These are phyloP conservation scores for Eurypyga helias DNA, from an alignment of 2,113 vertebrate genomes.

Conservation along the genomic window DNA sequence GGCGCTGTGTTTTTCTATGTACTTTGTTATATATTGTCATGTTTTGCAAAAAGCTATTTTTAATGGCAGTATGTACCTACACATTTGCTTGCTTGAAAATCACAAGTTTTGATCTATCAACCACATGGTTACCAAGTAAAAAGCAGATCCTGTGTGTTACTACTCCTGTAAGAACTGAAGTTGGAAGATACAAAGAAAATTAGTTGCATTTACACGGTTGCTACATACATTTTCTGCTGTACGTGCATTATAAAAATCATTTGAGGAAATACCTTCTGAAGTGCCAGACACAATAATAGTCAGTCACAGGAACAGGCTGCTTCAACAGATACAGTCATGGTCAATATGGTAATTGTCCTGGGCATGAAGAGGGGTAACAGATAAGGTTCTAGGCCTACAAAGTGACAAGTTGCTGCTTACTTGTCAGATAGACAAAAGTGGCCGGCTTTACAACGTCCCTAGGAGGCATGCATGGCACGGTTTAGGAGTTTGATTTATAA, in stretches of 20 bases:
- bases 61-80: neutral
- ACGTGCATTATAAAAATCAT: neutral
- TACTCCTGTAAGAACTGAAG: neutral
- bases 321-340: neutral
- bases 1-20: neutral
- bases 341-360: neutral
- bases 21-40: neutral
- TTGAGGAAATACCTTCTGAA: neutral
- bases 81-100: neutral
- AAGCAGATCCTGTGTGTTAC: neutral
- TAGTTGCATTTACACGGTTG: neutral
- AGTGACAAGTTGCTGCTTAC: neutral
- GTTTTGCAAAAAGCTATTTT: neutral
- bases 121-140: neutral
- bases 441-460: neutral
- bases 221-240: neutral
- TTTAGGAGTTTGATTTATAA: neutral
- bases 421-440: neutral
- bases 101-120: neutral
- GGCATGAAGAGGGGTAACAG: neutral
- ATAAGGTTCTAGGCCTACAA: neutral
- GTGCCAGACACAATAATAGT: neutral
- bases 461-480: neutral
- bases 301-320: neutral
- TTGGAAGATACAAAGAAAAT: neutral